phyloP scores from a whole-genome alignment of 1,140 invertebrate genomes.

The Calosoma granatense region DNA sequence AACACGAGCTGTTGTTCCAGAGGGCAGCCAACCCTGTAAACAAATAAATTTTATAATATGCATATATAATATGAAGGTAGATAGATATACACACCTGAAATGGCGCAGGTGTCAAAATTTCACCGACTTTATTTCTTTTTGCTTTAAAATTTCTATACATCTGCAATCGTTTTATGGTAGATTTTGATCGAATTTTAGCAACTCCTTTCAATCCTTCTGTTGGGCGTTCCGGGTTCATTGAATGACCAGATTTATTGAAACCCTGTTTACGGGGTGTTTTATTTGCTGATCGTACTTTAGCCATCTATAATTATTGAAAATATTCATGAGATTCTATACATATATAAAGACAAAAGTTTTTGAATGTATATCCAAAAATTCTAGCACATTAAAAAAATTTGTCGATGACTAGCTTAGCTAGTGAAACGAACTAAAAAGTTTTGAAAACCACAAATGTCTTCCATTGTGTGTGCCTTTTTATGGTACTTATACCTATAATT shows the following conservation, averaged over 20 bases:
- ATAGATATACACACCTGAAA: conserved; percentile 42
- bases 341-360: too few species aligned
- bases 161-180: conserved; percentile 90
- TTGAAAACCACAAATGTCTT: too few species aligned
- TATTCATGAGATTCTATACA: too few species aligned
- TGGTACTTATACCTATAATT: too few species aligned
- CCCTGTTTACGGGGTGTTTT: conserved; percentile 65
- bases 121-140: conserved; percentile 80
- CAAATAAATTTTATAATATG: conserved; percentile 11
- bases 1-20: conserved; percentile 85
- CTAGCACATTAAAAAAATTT: too few species aligned
- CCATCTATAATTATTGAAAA: too few species aligned
- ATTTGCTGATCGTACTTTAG: conserved; percentile 54
- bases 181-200: conserved; percentile 73
- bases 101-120: conserved; percentile 88
- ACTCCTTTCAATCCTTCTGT: conserved; percentile 73
- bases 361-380: too few species aligned
- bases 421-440: too few species aligned
- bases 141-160: conserved; percentile 98
- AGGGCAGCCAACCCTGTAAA: conserved; percentile 75
- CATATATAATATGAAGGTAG: neutral
- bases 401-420: too few species aligned
- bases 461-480: too few species aligned
- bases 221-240: conserved; percentile 78
- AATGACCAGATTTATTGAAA: conserved; percentile 68